These are phyloP conservation scores for Phaethon lepturus DNA, from an alignment of 2,113 vertebrate genomes.

Conservation along the genomic window DNA sequence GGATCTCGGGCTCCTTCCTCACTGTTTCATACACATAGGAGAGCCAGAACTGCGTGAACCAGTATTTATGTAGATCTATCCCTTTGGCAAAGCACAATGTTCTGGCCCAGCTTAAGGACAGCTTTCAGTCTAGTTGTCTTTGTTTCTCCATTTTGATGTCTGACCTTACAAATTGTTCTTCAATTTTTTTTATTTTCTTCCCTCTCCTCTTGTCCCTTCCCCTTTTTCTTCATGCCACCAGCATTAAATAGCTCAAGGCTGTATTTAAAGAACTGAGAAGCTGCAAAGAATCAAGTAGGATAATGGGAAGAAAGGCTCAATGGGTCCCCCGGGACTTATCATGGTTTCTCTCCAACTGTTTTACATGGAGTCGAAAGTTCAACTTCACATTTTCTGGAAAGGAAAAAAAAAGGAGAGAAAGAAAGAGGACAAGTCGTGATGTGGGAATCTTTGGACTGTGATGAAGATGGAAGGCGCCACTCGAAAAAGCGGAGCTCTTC, in stretches of 20 bases:
- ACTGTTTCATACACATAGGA: not conserved
- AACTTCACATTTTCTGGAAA: conserved; percentile 56
- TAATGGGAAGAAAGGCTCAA: conserved; percentile 65
- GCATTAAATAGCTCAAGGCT: conserved; percentile 37
- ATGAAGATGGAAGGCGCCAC: conserved; percentile 74
- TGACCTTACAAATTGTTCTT: conserved; percentile 13
- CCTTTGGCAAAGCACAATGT: not conserved
- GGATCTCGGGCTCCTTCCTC: not conserved
- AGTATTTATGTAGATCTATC: not conserved
- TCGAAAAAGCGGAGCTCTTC: conserved; percentile 45
- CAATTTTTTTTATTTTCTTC: not conserved
- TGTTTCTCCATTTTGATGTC: conserved; percentile 9
- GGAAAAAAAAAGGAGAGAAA: not conserved
- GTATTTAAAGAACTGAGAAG: conserved; percentile 39
- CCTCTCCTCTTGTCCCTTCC: not conserved
- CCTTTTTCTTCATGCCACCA: conserved; percentile 22
- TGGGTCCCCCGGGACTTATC: conserved; percentile 32
- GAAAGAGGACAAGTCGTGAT: conserved; percentile 66
- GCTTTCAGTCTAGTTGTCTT: not conserved
- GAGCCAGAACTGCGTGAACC: not conserved
- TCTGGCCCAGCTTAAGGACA: not conserved
- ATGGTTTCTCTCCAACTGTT: conserved; percentile 65
- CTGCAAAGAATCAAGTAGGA: conserved; percentile 62
- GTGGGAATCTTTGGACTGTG: conserved; percentile 73
- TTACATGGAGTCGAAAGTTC: conserved; percentile 76